Evolutionary conservation across 2,797 vertebrate genomes (phyloP).

Genomic region (Poecilia velifera): DNA sequence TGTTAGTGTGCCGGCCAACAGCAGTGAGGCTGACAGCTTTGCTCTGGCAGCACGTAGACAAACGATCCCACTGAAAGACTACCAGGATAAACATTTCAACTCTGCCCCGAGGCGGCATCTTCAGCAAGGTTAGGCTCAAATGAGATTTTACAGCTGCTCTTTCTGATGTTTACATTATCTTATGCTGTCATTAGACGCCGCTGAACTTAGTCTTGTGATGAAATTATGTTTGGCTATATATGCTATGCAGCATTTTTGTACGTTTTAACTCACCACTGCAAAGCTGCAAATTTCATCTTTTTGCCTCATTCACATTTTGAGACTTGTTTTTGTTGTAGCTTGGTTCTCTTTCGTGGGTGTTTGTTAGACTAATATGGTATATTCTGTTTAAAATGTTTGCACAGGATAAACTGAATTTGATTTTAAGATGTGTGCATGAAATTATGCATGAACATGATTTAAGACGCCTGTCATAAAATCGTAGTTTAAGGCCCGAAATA

Average conservation of each 20-base stretch:
- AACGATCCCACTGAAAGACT: slow-evolving; percentile 36
- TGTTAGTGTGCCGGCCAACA: slow-evolving; percentile 36
- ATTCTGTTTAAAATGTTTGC: background rate
- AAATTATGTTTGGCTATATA: background rate
- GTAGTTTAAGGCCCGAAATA: background rate
- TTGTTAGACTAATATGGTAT: background rate
- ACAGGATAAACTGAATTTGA: background rate
- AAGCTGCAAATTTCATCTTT: background rate
- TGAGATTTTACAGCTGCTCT: slow-evolving; percentile 19
- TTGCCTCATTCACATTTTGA: background rate
- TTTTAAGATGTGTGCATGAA: background rate
- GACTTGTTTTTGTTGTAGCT: background rate
- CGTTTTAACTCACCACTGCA: background rate
- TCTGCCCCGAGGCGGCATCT: slow-evolving; percentile 42
- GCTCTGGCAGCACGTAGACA: slow-evolving; percentile 29
- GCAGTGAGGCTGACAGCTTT: slow-evolving; percentile 36
- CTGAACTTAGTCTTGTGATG: slow-evolving; percentile 1
- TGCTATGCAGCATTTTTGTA: background rate
- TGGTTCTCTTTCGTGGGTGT: background rate
- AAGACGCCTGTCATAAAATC: background rate
- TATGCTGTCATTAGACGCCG: slow-evolving; percentile 12
- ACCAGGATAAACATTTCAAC: slow-evolving; percentile 24
- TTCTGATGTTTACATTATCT: background rate
- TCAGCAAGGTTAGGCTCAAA: slow-evolving; percentile 57
- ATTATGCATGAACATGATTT: background rate